Conservation (phyloP, 2,888 invertebrate genomes). For the Cosmopolites sordidus region DNA sequence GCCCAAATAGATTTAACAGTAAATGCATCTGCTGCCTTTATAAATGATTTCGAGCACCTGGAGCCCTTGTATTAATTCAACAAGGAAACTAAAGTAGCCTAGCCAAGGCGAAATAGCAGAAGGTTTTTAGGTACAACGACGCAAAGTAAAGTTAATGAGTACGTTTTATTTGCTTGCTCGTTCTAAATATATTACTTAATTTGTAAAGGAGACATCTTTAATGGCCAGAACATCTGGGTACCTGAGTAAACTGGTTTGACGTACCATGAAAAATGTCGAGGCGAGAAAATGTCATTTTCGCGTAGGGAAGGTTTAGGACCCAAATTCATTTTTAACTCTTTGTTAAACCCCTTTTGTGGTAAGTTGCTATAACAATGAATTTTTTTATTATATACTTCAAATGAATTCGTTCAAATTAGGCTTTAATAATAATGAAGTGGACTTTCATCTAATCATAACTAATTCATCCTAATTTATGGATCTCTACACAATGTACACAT, state of each 20-base stretch:
- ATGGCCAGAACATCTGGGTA: conserved; percentile 2
- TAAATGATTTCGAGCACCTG: conserved; percentile 23
- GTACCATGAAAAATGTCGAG: background rate
- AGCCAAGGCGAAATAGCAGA: conserved; percentile 17
- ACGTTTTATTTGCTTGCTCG: conserved; percentile 21
- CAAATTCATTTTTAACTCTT: too few species aligned
- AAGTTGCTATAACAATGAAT: too few species aligned
- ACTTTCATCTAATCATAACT: too few species aligned
- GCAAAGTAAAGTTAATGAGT: conserved; percentile 24
- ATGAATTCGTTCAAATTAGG: too few species aligned
- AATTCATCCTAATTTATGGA: too few species aligned
- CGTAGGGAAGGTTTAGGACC: background rate
- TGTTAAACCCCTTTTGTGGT: too few species aligned
- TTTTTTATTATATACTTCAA: too few species aligned
- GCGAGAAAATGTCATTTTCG: background rate
- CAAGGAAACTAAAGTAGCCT: conserved; percentile 23
- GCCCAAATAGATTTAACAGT: background rate
- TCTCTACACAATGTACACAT: too few species aligned
- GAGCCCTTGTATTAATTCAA: conserved; percentile 21
- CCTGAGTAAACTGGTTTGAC: conserved; percentile 1
- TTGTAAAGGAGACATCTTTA: conserved; percentile 12
- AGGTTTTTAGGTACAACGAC: conserved; percentile 19
- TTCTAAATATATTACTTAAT: conserved; percentile 9
- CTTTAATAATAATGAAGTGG: too few species aligned
- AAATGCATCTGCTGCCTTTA: conserved; percentile 8